A percentile compares a stretch with the other conserved stretches of the same genome.
phyloP scores from a whole-genome alignment of 2,888 invertebrate species.

The Rotaria magnacalcarata region DNA sequence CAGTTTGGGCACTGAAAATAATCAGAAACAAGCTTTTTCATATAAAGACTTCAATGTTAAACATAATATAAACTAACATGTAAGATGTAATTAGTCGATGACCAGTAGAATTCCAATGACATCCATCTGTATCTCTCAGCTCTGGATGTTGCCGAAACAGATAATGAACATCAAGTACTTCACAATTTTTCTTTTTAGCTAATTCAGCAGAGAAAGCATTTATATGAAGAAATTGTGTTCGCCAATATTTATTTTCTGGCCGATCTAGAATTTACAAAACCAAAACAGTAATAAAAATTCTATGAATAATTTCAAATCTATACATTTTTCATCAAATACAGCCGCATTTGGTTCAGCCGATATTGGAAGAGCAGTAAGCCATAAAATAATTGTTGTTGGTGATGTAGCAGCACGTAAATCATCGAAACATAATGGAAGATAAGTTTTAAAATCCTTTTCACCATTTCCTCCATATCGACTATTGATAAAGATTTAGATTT shows the following conservation, averaged over 20 bases:
- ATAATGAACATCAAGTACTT: conserved; percentile 28
- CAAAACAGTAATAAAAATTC: no score
- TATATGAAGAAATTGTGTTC: conserved; percentile 19
- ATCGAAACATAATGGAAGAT: neutral
- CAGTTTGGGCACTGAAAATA: neutral
- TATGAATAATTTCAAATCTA: neutral
- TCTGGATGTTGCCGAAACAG: conserved; percentile 7
- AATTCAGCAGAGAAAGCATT: neutral
- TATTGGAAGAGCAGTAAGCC: conserved; percentile 12
- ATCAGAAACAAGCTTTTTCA: neutral
- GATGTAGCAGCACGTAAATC: neutral
- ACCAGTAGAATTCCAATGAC: conserved; percentile 4
- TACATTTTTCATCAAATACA: conserved; percentile 26
- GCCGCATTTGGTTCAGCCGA: neutral
- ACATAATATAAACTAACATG: neutral
- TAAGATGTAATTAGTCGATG: neutral
- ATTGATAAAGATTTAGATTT: neutral
- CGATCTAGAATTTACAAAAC: neutral
- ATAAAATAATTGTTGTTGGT: conserved; percentile 16
- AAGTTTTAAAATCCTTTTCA: neutral
- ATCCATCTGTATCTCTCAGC: neutral
- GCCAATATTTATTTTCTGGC: conserved; percentile 25
- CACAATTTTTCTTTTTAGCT: conserved; percentile 3
- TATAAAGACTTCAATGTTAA: no score
- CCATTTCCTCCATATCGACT: conserved; percentile 28